Evolutionary conservation across 2,888 invertebrate genomes (phyloP).

Genomic region (Polydesmus complanatus): DNA sequence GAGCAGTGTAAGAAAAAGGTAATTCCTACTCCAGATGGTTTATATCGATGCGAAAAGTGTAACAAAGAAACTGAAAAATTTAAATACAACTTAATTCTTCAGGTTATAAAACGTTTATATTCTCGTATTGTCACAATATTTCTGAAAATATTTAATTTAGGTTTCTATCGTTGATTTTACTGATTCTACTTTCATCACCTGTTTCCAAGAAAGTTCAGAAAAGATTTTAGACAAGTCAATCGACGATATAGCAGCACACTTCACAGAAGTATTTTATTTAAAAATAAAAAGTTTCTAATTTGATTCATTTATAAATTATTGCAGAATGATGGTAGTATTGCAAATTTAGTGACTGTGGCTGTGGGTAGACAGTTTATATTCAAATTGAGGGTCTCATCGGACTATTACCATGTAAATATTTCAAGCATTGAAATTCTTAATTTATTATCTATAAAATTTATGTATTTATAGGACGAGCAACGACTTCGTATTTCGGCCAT

Average conservation of each 20-base stretch:
- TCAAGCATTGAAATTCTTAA: not conserved
- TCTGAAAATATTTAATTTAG: constrained; percentile 36
- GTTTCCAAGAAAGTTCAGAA: constrained; percentile 75
- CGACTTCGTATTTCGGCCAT: constrained; percentile 61
- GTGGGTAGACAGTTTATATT: constrained; percentile 68
- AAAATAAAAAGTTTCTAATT: too few species aligned
- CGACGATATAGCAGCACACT: constrained; percentile 57
- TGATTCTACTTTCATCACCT: constrained; percentile 76
- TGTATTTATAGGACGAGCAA: constrained; percentile 53
- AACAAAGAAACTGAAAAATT: constrained; percentile 66
- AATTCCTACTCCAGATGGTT: constrained; percentile 70
- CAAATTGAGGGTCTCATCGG: constrained; percentile 74
- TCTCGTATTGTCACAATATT: not conserved
- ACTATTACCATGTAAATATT: constrained; percentile 71
- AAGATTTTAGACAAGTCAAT: constrained; percentile 54
- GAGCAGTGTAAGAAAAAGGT: constrained; percentile 91
- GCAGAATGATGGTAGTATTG: constrained; percentile 48
- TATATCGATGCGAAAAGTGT: constrained; percentile 92
- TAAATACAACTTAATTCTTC: constrained; percentile 67
- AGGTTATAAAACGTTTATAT: constrained; percentile 43
- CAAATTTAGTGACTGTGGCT: constrained; percentile 53
- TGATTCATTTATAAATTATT: constrained; percentile 12
- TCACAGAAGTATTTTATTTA: constrained; percentile 32
- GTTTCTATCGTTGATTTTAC: constrained; percentile 74
- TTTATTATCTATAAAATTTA: constrained; percentile 8